Evolutionary conservation across 2,113 vertebrate species (phyloP).

Genomic region (Todiramphus chloris): DNA sequence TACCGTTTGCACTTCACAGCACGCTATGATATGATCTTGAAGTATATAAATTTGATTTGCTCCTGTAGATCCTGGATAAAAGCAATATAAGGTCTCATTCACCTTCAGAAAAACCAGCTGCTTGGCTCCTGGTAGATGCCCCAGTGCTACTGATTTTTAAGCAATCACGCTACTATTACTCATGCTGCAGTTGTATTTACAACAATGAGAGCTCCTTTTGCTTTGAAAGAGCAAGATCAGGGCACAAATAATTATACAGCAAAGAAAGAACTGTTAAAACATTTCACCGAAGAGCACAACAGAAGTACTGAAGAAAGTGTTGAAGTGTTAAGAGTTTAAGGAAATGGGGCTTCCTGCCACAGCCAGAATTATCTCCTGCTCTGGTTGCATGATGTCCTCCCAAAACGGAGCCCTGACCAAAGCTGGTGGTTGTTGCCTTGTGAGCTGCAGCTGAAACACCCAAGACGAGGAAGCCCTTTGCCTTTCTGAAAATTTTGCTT

Average conservation of each 20-base stretch:
- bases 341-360: background rate
- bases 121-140: background rate
- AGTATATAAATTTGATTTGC: background rate
- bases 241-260: background rate
- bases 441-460: background rate
- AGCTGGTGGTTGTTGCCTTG: background rate
- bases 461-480: background rate
- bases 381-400: background rate
- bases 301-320: background rate
- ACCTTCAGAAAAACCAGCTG: background rate
- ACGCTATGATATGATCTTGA: background rate
- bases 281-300: background rate
- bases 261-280: background rate
- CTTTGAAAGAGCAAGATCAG: background rate
- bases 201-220: background rate
- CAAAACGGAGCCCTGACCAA: background rate
- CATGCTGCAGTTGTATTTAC: background rate
- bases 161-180: background rate
- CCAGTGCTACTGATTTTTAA: background rate
- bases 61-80: slow-evolving; percentile 7
- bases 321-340: background rate
- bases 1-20: background rate
- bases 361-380: background rate
- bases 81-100: background rate
- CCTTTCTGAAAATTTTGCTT: background rate